phyloP scores from a whole-genome alignment of 2,797 vertebrate genomes.

The Sebastes steindachneri region DNA sequence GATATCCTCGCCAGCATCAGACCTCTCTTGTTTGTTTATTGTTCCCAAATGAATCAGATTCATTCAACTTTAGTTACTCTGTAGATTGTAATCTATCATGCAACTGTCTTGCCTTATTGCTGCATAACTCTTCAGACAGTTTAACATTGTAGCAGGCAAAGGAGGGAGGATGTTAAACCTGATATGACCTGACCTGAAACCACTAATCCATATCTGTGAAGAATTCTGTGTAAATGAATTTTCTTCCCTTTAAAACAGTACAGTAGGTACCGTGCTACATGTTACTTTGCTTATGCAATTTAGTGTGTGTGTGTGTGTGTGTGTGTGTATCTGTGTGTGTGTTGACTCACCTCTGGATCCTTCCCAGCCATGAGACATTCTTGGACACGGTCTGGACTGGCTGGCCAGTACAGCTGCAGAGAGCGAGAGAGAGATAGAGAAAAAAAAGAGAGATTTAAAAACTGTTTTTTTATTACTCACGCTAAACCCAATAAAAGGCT shows the following conservation, averaged over 20 bases:
- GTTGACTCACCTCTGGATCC: slow-evolving; percentile 79
- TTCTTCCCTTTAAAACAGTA: not conserved
- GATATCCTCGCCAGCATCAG: slow-evolving; percentile 6
- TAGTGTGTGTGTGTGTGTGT: not conserved
- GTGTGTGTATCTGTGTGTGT: slow-evolving; percentile 14
- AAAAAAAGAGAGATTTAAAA: slow-evolving; percentile 12
- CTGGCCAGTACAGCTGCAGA: slow-evolving; percentile 84
- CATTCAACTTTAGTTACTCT: slow-evolving; percentile 35
- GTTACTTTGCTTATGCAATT: slow-evolving; percentile 29
- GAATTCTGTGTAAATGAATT: not conserved
- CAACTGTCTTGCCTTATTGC: slow-evolving; percentile 23
- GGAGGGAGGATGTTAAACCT: not conserved
- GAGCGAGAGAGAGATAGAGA: slow-evolving; percentile 20
- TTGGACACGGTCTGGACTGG: slow-evolving; percentile 83
- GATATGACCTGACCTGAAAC: slow-evolving; percentile 13
- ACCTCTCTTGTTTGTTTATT: slow-evolving; percentile 39
- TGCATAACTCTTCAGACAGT: slow-evolving; percentile 1
- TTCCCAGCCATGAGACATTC: slow-evolving; percentile 89
- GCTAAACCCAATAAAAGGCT: slow-evolving; percentile 27
- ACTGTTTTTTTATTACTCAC: slow-evolving; percentile 15
- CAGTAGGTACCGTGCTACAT: slow-evolving; percentile 1
- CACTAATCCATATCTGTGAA: slow-evolving; percentile 21
- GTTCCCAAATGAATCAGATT: slow-evolving; percentile 42
- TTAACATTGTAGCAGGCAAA: not conserved
- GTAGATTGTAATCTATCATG: slow-evolving; percentile 30